These are phyloP conservation scores for Drosophila arizonae DNA, from an alignment of 1,140 invertebrate genomes.

Conservation along the genomic window DNA sequence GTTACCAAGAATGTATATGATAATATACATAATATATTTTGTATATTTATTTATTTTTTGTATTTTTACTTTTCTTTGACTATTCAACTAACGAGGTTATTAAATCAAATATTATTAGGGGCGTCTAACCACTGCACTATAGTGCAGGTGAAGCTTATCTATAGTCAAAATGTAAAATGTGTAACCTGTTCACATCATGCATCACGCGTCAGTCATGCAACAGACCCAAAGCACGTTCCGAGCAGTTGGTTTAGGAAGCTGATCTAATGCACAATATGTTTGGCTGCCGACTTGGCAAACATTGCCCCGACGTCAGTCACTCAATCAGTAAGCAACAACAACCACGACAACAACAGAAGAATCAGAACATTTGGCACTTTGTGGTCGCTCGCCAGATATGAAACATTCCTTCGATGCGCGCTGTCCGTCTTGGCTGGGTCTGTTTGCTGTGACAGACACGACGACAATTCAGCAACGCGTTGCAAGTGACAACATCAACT, in stretches of 20 bases:
- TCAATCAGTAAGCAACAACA: conserved; percentile 24
- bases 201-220: neutral
- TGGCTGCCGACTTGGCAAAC: conserved; percentile 36
- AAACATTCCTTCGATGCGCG: conserved; percentile 20
- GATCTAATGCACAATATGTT: conserved; percentile 39
- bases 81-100: too few relatives aligned
- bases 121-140: too few relatives aligned
- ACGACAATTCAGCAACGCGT: conserved; percentile 47
- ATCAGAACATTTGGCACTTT: conserved; percentile 31
- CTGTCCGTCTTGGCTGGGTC: conserved; percentile 4
- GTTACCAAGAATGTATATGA: too few relatives aligned
- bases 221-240: neutral
- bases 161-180: too few relatives aligned
- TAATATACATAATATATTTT: too few relatives aligned
- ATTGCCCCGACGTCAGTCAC: conserved; percentile 15
- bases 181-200: too few relatives aligned
- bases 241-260: conserved; percentile 11
- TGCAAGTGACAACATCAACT: conserved; percentile 32
- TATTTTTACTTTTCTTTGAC: too few relatives aligned
- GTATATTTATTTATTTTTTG: too few relatives aligned
- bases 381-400: conserved; percentile 25
- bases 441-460: conserved; percentile 42
- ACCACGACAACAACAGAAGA: neutral
- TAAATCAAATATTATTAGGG: too few relatives aligned
- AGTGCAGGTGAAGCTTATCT: too few relatives aligned